Evolutionary conservation across 2,113 vertebrate genomes (phyloP), one percentile per base, ranked within the genome.

Genomic region (Pedionomus torquatus): DNA sequence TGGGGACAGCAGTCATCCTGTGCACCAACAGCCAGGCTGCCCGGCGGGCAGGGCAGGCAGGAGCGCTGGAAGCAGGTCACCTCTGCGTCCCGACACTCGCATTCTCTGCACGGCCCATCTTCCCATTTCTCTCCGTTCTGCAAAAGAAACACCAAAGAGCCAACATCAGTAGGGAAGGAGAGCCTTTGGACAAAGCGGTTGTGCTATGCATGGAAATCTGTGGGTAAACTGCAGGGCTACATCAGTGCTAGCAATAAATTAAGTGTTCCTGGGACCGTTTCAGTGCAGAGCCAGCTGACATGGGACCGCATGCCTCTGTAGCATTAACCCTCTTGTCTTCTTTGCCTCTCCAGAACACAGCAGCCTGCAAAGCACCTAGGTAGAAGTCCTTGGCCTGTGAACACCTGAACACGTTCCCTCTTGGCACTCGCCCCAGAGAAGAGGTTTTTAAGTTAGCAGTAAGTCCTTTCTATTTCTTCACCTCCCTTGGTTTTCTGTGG

Each of bases 31-130:
- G 98, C 86, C 76, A 99, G 95, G 49, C 95, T 98, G 84, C 98
- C 99, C 11, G 43, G 66, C 1, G 98, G 98, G 90, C 99, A 99
- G 1, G 98, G 98, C 2, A 96, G 97, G 85, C 99, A 99, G 78
- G 99, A 98, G 13, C 77, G 98, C 70, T 98, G 97, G 31, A 99
- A 99, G 96, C 99, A 99, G 35, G 95, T 98, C 89, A 99, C 98
- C 48, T 92, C 97, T 7, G 95, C 89, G 0, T 95, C 95, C 13
- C 17, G 97, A 83, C 99, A 99, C 57, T 99, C 97, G 9, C 99
- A 99, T 20, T 98, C 88, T 16, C 92, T 80, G 68, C 99, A 99
- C 1, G 57, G 95, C 10, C 98, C 98, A 2, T 99, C 99, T 2
- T 89, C 91, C 98, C 99, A 99, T 8, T 69, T 97, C 71, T 98